A percentile compares a stretch with the other conserved stretches of the same genome.
phyloP scores from a whole-genome alignment of 2,888 invertebrate species.

The Thymelicus sylvestris region DNA sequence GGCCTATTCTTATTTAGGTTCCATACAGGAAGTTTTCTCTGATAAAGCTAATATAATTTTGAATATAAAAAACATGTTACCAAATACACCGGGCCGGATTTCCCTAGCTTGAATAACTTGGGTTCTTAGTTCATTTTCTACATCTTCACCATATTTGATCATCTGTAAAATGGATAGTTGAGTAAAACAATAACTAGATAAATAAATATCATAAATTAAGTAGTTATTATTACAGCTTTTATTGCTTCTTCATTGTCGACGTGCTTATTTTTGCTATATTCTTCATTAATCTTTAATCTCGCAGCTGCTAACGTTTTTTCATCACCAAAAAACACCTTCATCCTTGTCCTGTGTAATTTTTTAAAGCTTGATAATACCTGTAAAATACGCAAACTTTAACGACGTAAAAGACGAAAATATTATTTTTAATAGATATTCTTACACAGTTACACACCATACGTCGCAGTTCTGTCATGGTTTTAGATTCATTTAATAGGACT shows the following conservation, averaged over 20 bases:
- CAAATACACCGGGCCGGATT: constrained; percentile 87
- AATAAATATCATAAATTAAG: not conserved
- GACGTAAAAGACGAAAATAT: not conserved
- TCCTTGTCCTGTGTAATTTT: constrained; percentile 88
- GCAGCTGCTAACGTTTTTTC: constrained; percentile 85
- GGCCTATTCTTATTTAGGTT: too few relatives aligned
- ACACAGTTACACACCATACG: constrained; percentile 10
- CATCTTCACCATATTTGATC: constrained; percentile 87
- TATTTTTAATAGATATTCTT: not conserved
- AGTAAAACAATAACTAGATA: not conserved
- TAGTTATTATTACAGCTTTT: constrained; percentile 79
- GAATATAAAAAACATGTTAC: constrained; percentile 64
- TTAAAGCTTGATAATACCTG: constrained; percentile 90
- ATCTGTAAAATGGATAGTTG: constrained; percentile 79
- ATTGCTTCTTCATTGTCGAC: constrained; percentile 85
- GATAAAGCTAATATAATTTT: too few relatives aligned
- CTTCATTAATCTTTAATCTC: constrained; percentile 90
- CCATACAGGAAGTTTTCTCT: too few relatives aligned
- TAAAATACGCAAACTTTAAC: constrained; percentile 57
- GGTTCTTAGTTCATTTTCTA: constrained; percentile 88
- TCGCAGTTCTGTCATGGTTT: constrained; percentile 15
- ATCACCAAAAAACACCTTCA: constrained; percentile 88
- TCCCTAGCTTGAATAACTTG: constrained; percentile 90
- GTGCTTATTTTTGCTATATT: constrained; percentile 87
- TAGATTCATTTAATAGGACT: too few relatives aligned